These are phyloP conservation scores for Trachurus trachurus DNA, from an alignment of 2,797 vertebrate genomes.

Conservation along the genomic window DNA sequence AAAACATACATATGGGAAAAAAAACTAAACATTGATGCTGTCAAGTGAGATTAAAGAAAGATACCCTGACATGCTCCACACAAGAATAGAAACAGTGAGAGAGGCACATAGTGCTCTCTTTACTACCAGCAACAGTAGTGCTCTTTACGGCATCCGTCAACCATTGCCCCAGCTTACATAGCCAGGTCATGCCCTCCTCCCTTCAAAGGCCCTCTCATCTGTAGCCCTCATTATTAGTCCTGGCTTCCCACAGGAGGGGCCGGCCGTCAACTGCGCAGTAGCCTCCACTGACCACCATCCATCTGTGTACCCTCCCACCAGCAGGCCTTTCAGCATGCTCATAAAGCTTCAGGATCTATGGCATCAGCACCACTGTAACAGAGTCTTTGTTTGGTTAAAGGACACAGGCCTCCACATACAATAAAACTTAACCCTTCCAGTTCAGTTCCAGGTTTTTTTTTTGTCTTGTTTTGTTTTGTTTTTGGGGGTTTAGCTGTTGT, in stretches of 20 bases:
- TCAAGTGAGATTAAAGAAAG: constrained; percentile 10
- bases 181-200: constrained; percentile 64
- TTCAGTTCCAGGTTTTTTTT: not conserved
- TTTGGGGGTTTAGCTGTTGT: too few relatives aligned
- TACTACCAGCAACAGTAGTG: constrained; percentile 29
- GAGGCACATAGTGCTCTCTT: constrained; percentile 24
- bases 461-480: not conserved
- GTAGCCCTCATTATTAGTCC: constrained; percentile 72
- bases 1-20: constrained; percentile 14
- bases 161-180: constrained; percentile 61
- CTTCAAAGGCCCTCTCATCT: constrained; percentile 78
- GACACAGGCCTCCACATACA: constrained; percentile 17
- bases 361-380: constrained; percentile 44
- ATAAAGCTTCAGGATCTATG: constrained; percentile 62
- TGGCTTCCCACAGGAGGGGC: constrained; percentile 49
- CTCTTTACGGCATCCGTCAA: constrained; percentile 66
- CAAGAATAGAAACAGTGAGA: not conserved
- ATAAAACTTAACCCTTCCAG: constrained; percentile 18
- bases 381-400: constrained; percentile 36
- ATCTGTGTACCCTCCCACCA: constrained; percentile 47
- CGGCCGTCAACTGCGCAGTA: constrained; percentile 54
- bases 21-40: not conserved
- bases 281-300: constrained; percentile 57
- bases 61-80: not conserved
- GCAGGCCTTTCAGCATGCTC: constrained; percentile 71